Percentiles rank a stretch among this genome's conserved stretches.
Conservation (phyloP, 1,140 invertebrate species). For the Pinna nobilis region DNA sequence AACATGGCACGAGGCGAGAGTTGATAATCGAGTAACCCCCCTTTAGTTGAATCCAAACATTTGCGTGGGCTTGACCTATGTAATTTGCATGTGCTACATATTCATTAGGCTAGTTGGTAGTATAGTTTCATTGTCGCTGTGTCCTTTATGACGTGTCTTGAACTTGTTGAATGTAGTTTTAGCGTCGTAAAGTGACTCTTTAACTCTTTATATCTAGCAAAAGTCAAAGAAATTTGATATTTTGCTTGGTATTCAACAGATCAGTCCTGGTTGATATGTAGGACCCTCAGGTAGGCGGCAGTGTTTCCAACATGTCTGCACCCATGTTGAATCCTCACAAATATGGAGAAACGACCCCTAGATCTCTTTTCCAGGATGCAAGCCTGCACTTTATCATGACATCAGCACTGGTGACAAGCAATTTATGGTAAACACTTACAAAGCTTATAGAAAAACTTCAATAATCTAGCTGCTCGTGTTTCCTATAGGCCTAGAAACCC, state of each 20-base stretch:
- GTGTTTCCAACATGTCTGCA: constrained; percentile 48
- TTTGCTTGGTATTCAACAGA: too few relatives aligned
- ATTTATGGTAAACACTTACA: too few relatives aligned
- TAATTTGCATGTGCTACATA: constrained; percentile 48
- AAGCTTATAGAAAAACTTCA: too few relatives aligned
- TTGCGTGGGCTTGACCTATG: constrained; percentile 39
- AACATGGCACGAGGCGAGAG: constrained; percentile 5
- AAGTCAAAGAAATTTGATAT: too few relatives aligned
- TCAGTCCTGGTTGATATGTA: too few relatives aligned
- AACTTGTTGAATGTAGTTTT: constrained; percentile 15
- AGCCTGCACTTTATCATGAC: too few relatives aligned
- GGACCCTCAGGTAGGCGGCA: constrained; percentile 50
- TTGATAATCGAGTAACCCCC: constrained; percentile 17
- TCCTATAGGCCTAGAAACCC: too few relatives aligned
- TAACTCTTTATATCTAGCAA: too few relatives aligned
- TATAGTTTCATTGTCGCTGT: constrained; percentile 24
- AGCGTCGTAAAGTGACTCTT: constrained; percentile 6
- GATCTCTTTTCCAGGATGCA: too few relatives aligned
- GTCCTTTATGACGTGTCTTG: constrained; percentile 45
- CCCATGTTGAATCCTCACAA: constrained; percentile 33
- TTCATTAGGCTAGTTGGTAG: constrained; percentile 33
- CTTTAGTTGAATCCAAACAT: constrained; percentile 22
- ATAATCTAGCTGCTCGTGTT: too few relatives aligned
- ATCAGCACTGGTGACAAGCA: too few relatives aligned
- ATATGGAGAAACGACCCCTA: too few relatives aligned